Percentiles rank a stretch among this genome's conserved stretches.
phyloP scores from a whole-genome alignment of 2,888 invertebrate genomes.

The Julus scandinavius region DNA sequence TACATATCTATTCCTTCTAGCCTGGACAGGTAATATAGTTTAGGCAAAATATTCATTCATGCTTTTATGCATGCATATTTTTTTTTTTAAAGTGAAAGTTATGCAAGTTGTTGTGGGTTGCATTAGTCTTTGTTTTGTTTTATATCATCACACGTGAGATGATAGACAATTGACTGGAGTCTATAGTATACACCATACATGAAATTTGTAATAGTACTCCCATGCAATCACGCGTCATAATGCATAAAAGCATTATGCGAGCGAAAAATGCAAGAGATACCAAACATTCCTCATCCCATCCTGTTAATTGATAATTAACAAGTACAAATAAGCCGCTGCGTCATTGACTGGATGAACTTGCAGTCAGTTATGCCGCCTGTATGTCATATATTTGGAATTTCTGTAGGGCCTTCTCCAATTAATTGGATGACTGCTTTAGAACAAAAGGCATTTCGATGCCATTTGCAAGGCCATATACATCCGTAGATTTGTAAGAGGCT shows the following conservation, averaged over 20 bases:
- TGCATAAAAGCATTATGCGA: neutral
- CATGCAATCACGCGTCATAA: neutral
- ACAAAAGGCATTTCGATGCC: slow-evolving; percentile 45
- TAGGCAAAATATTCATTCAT: too few relatives aligned
- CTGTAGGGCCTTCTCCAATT: slow-evolving; percentile 5
- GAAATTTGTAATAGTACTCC: too few relatives aligned
- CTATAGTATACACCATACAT: too few relatives aligned
- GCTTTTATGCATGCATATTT: too few relatives aligned
- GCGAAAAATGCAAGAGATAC: neutral
- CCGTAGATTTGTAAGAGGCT: slow-evolving; percentile 12
- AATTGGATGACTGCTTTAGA: slow-evolving; percentile 43
- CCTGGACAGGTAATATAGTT: too few relatives aligned
- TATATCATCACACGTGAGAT: too few relatives aligned
- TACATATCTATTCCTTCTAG: too few relatives aligned
- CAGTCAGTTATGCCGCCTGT: slow-evolving; percentile 3
- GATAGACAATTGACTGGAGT: too few relatives aligned
- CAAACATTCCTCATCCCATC: neutral
- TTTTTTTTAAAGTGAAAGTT: too few relatives aligned
- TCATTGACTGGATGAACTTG: slow-evolving; percentile 40
- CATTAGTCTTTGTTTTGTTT: too few relatives aligned
- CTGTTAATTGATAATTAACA: slow-evolving; percentile 43
- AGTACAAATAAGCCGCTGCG: slow-evolving; percentile 40
- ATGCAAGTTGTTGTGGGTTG: too few relatives aligned
- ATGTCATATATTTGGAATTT: slow-evolving; percentile 28
- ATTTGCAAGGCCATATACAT: slow-evolving; percentile 2